phyloP scores from a whole-genome alignment of 2,888 invertebrate species.

The Eustalomyia histrio region DNA sequence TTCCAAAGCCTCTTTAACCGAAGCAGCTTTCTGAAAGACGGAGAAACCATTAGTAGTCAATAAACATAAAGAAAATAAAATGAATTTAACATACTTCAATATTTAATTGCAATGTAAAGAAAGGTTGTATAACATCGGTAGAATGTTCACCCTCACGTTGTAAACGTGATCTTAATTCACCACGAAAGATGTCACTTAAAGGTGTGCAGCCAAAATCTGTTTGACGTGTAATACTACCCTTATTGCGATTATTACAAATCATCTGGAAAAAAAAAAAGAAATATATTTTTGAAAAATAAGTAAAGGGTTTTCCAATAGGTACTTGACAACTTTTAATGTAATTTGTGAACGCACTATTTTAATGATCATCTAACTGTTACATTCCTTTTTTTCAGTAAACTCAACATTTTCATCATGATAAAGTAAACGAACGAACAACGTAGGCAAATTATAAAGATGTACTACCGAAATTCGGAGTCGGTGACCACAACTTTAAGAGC shows the following conservation, averaged over 20 bases:
- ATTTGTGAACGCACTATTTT: too few species aligned
- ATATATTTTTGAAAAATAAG: too few species aligned
- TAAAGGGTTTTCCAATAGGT: too few species aligned
- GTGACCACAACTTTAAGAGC: too few species aligned
- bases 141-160: slow-evolving; percentile 84
- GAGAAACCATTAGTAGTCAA: slow-evolving; percentile 4
- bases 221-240: slow-evolving; percentile 92
- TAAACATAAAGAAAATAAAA: background rate
- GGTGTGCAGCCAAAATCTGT: slow-evolving; percentile 92
- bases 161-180: slow-evolving; percentile 91
- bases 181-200: slow-evolving; percentile 95
- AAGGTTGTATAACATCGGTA: slow-evolving; percentile 96
- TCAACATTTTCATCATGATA: too few species aligned
- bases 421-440: too few species aligned
- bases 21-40: slow-evolving; percentile 85
- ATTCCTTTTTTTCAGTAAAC: too few species aligned
- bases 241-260: slow-evolving; percentile 89
- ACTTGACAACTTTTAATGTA: too few species aligned
- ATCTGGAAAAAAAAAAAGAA: slow-evolving; percentile 69
- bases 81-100: slow-evolving; percentile 85
- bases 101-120: slow-evolving; percentile 96
- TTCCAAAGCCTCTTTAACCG: slow-evolving; percentile 93
- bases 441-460: too few species aligned
- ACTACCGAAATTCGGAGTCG: too few species aligned
- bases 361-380: too few species aligned